phyloP scores from a whole-genome alignment of 2,888 invertebrate genomes.

The Listrodromus nycthemerus region DNA sequence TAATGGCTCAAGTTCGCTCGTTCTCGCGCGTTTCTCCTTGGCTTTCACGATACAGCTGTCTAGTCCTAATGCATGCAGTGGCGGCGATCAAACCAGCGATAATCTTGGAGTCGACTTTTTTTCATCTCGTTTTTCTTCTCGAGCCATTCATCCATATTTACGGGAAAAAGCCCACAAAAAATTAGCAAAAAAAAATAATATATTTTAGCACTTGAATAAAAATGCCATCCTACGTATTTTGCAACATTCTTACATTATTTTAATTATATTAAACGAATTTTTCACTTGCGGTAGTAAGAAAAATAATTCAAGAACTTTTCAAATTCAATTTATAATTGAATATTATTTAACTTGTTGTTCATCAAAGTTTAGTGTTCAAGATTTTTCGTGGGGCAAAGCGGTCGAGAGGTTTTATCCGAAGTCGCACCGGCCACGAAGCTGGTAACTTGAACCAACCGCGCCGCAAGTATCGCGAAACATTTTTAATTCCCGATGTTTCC shows the following conservation, averaged over 20 bases:
- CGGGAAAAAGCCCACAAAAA: too few relatives aligned
- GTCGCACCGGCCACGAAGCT: not conserved
- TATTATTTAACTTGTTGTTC: not conserved
- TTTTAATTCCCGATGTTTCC: constrained; percentile 8
- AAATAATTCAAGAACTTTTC: not conserved
- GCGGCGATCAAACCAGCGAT: not conserved
- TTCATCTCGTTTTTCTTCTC: not conserved
- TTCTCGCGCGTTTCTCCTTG: constrained; percentile 19
- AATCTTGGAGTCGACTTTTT: not conserved
- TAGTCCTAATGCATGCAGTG: not conserved
- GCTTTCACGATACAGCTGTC: not conserved
- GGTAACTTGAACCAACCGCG: not conserved
- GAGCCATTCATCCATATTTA: not conserved
- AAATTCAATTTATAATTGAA: too few relatives aligned
- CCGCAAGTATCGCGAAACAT: not conserved
- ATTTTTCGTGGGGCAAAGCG: too few relatives aligned
- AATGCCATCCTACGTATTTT: not conserved
- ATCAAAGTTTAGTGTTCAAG: not conserved
- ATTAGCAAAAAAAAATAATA: too few relatives aligned
- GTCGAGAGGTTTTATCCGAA: too few relatives aligned
- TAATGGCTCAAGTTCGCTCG: constrained; percentile 40
- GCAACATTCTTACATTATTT: not conserved
- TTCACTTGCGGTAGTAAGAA: not conserved
- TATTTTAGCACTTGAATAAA: not conserved
- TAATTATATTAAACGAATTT: not conserved